phyloP scores from a whole-genome alignment of 2,113 vertebrate species.

The Axis porcinus region DNA sequence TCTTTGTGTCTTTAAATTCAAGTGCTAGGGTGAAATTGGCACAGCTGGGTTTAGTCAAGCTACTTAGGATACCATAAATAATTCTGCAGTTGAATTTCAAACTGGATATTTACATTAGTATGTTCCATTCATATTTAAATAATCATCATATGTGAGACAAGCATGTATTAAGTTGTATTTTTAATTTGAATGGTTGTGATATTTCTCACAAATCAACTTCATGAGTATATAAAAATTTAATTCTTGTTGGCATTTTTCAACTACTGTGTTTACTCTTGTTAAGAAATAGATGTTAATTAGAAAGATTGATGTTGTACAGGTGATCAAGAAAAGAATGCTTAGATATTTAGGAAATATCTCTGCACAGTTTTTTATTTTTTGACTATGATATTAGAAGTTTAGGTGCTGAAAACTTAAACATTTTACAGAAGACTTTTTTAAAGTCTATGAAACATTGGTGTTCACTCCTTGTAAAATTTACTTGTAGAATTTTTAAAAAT shows the following conservation, averaged over 20 bases:
- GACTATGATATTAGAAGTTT: background rate
- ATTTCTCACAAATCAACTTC: slow-evolving; percentile 13
- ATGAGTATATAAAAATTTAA: background rate
- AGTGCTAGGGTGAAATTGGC: background rate
- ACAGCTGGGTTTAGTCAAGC: background rate
- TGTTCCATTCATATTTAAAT: slow-evolving; percentile 8
- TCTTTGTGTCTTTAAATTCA: background rate
- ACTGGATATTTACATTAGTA: background rate
- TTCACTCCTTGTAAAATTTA: background rate
- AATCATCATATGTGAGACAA: background rate
- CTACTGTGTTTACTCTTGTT: background rate
- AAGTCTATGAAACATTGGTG: background rate
- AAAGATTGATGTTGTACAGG: background rate
- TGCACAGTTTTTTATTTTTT: background rate
- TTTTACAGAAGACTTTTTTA: background rate
- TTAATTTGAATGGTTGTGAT: background rate
- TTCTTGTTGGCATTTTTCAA: background rate
- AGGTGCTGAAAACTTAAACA: background rate
- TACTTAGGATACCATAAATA: background rate
- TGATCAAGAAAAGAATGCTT: background rate
- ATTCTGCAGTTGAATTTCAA: background rate
- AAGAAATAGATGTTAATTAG: background rate
- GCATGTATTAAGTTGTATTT: background rate
- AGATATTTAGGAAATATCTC: background rate
- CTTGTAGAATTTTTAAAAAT: background rate